These are phyloP conservation scores for Bimastos eiseni DNA, from an alignment of 2,888 invertebrate species.

Conservation along the genomic window DNA sequence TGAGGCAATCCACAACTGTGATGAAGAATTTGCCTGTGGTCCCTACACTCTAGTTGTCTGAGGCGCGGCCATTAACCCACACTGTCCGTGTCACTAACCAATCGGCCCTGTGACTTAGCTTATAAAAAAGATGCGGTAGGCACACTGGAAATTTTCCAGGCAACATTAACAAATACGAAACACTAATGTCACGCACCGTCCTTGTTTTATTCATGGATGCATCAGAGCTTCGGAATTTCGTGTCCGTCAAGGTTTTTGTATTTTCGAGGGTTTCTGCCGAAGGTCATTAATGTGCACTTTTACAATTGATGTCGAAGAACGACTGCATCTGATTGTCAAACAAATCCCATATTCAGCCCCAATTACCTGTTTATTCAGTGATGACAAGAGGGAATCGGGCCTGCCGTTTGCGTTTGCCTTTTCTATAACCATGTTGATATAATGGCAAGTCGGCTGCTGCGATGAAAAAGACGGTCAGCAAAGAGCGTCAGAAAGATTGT, in stretches of 20 bases:
- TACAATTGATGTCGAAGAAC: conserved; percentile 1
- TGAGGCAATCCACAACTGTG: too few species aligned
- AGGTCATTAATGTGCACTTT: neutral
- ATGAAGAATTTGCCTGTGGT: too few species aligned
- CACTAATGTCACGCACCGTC: neutral
- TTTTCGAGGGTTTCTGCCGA: neutral
- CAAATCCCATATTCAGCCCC: conserved; percentile 6
- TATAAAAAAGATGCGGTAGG: neutral
- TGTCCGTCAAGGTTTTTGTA: neutral
- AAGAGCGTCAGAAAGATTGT: neutral
- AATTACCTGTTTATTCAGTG: neutral
- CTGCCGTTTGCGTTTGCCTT: neutral
- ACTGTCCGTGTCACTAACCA: too few species aligned
- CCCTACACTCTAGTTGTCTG: too few species aligned
- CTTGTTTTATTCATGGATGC: neutral
- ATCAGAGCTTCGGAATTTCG: neutral
- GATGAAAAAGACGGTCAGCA: neutral
- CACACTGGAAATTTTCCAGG: neutral
- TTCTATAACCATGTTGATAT: neutral
- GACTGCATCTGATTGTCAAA: neutral
- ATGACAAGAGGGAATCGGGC: neutral
- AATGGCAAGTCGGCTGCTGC: neutral
- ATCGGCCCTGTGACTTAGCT: too few species aligned
- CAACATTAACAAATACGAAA: neutral
- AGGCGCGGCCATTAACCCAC: too few species aligned